A percentile compares a stretch with the other conserved stretches of the same genome.
Conservation (phyloP, 2,888 invertebrate species). For the Netelia inedita region DNA sequence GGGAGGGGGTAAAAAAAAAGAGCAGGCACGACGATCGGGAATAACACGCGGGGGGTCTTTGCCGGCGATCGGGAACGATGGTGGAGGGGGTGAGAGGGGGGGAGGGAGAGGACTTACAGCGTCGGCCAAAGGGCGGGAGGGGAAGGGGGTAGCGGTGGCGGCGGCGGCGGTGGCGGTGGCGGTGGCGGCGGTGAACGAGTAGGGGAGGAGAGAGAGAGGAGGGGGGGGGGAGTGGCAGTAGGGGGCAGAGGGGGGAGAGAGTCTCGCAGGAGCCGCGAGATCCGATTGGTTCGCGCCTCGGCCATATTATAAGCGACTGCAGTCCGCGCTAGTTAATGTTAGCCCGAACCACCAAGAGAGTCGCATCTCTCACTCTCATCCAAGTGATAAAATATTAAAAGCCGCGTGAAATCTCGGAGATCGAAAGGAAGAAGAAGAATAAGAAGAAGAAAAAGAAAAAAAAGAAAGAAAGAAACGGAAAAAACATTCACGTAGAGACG, state of each 20-base stretch:
- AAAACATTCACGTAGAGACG: no score
- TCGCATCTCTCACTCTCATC: constrained; percentile 78
- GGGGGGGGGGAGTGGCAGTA: constrained; percentile 59
- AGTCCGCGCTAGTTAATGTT: constrained; percentile 84
- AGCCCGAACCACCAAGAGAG: constrained; percentile 83
- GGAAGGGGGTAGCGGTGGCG: constrained; percentile 56
- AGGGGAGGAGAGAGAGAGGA: not conserved
- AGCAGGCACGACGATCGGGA: constrained; percentile 67
- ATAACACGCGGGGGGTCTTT: constrained; percentile 72
- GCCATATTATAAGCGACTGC: constrained; percentile 84
- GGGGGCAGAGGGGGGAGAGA: constrained; percentile 72
- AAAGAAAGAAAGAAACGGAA: no score
- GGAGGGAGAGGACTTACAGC: constrained; percentile 34
- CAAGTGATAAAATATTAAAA: not conserved
- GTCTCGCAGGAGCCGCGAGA: constrained; percentile 77
- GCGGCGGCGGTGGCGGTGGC: constrained; percentile 71
- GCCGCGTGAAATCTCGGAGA: not conserved
- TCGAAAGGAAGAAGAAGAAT: not conserved
- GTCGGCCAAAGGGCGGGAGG: not conserved
- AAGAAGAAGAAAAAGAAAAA: not conserved
- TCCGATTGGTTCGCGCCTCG: constrained; percentile 83
- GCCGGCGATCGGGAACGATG: constrained; percentile 71
- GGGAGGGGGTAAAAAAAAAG: constrained; percentile 48
- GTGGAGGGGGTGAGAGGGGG: constrained; percentile 70
- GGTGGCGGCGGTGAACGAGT: constrained; percentile 67